Conservation (phyloP, 2,113 vertebrate genomes). For the Synchiropus splendidus region DNA sequence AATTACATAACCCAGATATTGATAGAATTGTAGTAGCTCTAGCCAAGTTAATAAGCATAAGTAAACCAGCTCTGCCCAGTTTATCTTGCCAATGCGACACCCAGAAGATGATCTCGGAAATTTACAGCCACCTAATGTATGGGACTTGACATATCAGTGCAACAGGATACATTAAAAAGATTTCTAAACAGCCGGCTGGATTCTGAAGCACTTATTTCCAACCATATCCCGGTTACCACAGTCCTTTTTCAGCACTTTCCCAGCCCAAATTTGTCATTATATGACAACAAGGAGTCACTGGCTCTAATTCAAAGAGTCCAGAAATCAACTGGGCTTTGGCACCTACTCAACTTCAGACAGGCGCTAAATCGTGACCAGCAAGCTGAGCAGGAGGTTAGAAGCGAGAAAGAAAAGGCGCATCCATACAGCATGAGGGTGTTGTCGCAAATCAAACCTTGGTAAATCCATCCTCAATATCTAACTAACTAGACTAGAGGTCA, state of each 20-base stretch:
- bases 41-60: slow-evolving; percentile 37
- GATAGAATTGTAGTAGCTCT: neutral
- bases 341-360: slow-evolving; percentile 29
- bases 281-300: slow-evolving; percentile 28
- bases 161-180: no score
- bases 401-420: no score
- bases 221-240: slow-evolving; percentile 26
- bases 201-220: slow-evolving; percentile 4
- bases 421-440: no score
- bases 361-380: slow-evolving; percentile 34
- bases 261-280: no score
- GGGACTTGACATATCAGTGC: no score
- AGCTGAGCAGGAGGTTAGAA: slow-evolving; percentile 14
- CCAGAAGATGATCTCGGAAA: no score
- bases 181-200: no score
- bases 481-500: no score
- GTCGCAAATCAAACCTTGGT: no score
- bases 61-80: slow-evolving; percentile 4
- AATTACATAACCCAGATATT: slow-evolving; percentile 13
- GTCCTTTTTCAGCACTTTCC: no score
- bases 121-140: no score
- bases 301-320: slow-evolving; percentile 35
- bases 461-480: no score
- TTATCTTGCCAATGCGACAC: neutral
- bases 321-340: slow-evolving; percentile 32